phyloP scores from a whole-genome alignment of 2,888 invertebrate genomes.

The Boloria selene region DNA sequence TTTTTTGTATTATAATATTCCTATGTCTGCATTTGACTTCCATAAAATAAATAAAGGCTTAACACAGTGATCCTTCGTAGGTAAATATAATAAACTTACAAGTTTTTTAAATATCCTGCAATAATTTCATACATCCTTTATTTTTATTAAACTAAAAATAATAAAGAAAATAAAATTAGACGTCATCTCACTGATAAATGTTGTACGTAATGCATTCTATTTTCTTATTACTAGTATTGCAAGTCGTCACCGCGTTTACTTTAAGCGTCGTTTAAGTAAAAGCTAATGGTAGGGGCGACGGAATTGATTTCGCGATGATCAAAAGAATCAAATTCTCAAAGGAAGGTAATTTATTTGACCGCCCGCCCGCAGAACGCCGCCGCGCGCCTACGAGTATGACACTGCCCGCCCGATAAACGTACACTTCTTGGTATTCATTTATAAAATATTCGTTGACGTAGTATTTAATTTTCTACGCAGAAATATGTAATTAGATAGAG shows the following conservation, averaged over 20 bases:
- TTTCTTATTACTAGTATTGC: background rate
- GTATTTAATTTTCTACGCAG: slow-evolving; percentile 2
- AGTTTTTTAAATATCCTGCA: too few relatives aligned
- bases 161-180: too few relatives aligned
- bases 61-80: too few relatives aligned
- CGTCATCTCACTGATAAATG: background rate
- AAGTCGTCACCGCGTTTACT: slow-evolving; percentile 6
- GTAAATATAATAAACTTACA: too few relatives aligned
- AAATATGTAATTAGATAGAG: background rate
- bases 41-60: too few relatives aligned
- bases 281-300: slow-evolving; percentile 50
- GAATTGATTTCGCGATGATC: slow-evolving; percentile 71
- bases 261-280: slow-evolving; percentile 34
- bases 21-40: too few relatives aligned
- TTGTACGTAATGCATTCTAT: background rate
- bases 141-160: too few relatives aligned
- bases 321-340: slow-evolving; percentile 71
- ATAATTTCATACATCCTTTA: too few relatives aligned
- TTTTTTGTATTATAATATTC: too few relatives aligned
- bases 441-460: slow-evolving; percentile 7
- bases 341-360: slow-evolving; percentile 70
- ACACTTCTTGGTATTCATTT: slow-evolving; percentile 21
- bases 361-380: slow-evolving; percentile 51
- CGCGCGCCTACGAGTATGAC: slow-evolving; percentile 31
- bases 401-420: slow-evolving; percentile 17